Evolutionary conservation across 2,888 invertebrate genomes (phyloP), one percentile per base, ranked within the genome.

Genomic region (Anthophora plumipes): DNA sequence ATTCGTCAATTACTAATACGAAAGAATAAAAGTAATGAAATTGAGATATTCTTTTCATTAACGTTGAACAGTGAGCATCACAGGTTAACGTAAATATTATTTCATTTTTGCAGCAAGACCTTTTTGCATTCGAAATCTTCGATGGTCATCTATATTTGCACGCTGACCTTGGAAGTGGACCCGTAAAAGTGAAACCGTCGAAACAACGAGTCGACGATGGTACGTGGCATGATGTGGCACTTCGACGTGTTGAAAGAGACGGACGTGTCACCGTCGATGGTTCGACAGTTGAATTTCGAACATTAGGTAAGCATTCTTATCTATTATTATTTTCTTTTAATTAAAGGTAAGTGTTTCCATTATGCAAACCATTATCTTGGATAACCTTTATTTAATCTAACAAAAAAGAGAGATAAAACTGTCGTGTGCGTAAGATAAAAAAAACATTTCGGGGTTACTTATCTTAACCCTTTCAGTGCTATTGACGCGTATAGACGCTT

Each of bases 61-160:
- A 3, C 31, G 4, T 31, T n/a, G n/a, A 50, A 9, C 5, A 50
- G 7, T 5, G 17, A 6, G 46, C 12, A n/a, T n/a, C 7, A 9
- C 1, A 41, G 22, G 7, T 2, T 37, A 25, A 68, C 17, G 9
- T 14, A 3, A n/a, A 8, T 12, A 12, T 17, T 0, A 1, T 46
- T 80, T 54, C 31, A 9, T 12, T 20, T 11, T 86, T 82, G 2
- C 94, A 98, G 97, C 96, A 97, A 67, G 98, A 99, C 93, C 95
- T 98, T 69, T 97, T 99, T 91, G 98, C 98, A 1, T 96, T 99
- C 87, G 99, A 99, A 94, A 95, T 99, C 88, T 95, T 99, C 85
- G 98, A 98, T 87, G 98, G 99, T 0, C 97, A 98, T 93, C 96
- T 99, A 83, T 98, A 98, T 94, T 96, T 99, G 31, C 97, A 99